Percentiles rank a stretch among this genome's conserved stretches.
Conservation (phyloP, 2,797 vertebrate genomes). For the Rousettus madagascariensis region DNA sequence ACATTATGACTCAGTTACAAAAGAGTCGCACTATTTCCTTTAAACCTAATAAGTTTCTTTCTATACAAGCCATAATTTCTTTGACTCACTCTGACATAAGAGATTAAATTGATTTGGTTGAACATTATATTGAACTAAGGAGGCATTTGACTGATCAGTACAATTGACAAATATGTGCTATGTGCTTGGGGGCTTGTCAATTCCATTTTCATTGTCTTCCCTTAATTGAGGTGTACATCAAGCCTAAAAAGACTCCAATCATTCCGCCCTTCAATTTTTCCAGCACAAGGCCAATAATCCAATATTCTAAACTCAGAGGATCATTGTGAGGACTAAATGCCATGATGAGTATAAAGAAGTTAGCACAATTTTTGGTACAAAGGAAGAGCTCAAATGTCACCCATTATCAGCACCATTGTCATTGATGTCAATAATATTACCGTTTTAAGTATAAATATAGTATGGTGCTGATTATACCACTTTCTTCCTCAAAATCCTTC, state of each 20-base stretch:
- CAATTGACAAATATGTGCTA: neutral
- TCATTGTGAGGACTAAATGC: neutral
- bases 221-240: neutral
- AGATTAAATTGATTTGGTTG: neutral
- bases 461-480: too few species aligned
- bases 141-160: neutral
- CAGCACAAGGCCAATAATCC: neutral
- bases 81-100: neutral
- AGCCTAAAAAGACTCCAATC: neutral
- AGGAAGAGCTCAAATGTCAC: neutral
- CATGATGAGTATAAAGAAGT: neutral
- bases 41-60: neutral
- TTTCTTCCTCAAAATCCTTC: neutral
- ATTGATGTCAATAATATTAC: neutral
- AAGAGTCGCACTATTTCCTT: neutral
- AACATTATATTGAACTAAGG: neutral
- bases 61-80: neutral
- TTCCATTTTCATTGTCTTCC: too few species aligned
- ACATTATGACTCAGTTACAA: neutral
- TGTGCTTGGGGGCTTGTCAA: neutral
- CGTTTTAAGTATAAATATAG: neutral
- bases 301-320: neutral
- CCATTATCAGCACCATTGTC: accelerated
- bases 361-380: neutral
- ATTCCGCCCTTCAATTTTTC: neutral